phyloP scores from a whole-genome alignment of 2,113 vertebrate species.

The Piprites chloris region DNA sequence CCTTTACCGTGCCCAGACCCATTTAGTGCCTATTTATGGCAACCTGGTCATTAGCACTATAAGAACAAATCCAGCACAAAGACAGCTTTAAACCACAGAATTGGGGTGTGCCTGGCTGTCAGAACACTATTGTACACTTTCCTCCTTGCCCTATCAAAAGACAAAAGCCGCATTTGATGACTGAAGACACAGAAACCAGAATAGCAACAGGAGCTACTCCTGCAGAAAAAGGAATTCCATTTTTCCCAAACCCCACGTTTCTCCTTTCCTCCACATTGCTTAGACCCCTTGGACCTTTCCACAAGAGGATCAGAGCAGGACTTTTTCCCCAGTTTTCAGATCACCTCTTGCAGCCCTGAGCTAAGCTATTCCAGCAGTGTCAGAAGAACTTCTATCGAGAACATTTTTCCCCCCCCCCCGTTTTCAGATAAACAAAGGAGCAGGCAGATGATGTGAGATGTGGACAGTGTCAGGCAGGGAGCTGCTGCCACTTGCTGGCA shows the following conservation, averaged over 20 bases:
- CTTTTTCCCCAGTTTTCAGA: not conserved
- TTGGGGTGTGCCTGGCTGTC: constrained; percentile 5
- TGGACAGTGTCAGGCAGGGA: constrained; percentile 3
- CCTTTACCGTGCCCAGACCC: not conserved
- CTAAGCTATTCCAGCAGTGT: not conserved
- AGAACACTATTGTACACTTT: constrained; percentile 41
- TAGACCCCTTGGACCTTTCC: not conserved
- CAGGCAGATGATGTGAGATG: not conserved
- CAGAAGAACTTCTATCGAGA: not conserved
- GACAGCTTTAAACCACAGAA: constrained; percentile 37
- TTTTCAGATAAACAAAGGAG: not conserved
- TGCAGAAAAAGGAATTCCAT: not conserved
- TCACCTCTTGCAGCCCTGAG: not conserved
- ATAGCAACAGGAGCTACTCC: constrained; percentile 12
- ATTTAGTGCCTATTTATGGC: constrained; percentile 55
- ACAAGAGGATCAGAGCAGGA: not conserved
- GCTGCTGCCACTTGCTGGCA: constrained; percentile 59
- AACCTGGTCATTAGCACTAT: constrained; percentile 46
- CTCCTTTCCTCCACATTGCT: not conserved
- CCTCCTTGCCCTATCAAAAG: constrained; percentile 10
- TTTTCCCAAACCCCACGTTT: not conserved
- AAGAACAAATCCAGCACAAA: constrained; percentile 46
- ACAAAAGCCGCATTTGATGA: constrained; percentile 49
- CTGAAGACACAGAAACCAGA: constrained; percentile 39
- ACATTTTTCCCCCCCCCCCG: not conserved